Base-by-base conservation (phyloP, 2,888 invertebrate genomes). In the Meta bourneti region DNA sequence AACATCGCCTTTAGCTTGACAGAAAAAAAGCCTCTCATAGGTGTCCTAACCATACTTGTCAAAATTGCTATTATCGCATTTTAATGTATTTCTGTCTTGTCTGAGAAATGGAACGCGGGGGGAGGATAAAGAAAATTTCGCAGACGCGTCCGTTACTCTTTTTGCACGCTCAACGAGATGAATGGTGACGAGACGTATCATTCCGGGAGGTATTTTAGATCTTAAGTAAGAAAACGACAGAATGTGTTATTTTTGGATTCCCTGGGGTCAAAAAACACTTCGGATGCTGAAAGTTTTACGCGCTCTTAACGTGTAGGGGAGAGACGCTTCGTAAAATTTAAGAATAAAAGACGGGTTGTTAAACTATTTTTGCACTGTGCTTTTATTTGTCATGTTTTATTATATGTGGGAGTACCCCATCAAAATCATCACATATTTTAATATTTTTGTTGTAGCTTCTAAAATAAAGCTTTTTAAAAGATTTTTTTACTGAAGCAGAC, bases 161-260 rank as follows among this genome's bases (percentile, higher is more conserved):
- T 61, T 16, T 34, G 54, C 49, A 77, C 19, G 79, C 13, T 20
- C 34, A 34, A 79, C 51, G 54, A 51, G 34, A 51, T 77, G 77
- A 77, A 77, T 77, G 77, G 54, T 54, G 79, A 54, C 79, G 16
- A 51, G 19, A 54, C 79, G 81, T 82, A 82, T 82, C 74, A 74
- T 83, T 83, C 34, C 19, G n/a, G 19, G 74, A 83, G 72, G 71
- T 83, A 74, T 83, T 83, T 83, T 74, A 74, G 72, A 72, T 70
- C 72, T 16, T 16, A 34, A 61, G 83, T 72, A 83, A 83, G 34
- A 72, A 72, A 71, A 52, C 49, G 54, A 74, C 72, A 34, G 51
- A 52, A 72, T 19, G 34, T 34, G 83, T 83, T 83, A 83, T 83
- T 83, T 83, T 83, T 83, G 83, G 83, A 71, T 79, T 49, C 81